A percentile compares a stretch with the other conserved stretches of the same genome.
phyloP scores from a whole-genome alignment of 2,797 vertebrate genomes.

The Periparus ater region DNA sequence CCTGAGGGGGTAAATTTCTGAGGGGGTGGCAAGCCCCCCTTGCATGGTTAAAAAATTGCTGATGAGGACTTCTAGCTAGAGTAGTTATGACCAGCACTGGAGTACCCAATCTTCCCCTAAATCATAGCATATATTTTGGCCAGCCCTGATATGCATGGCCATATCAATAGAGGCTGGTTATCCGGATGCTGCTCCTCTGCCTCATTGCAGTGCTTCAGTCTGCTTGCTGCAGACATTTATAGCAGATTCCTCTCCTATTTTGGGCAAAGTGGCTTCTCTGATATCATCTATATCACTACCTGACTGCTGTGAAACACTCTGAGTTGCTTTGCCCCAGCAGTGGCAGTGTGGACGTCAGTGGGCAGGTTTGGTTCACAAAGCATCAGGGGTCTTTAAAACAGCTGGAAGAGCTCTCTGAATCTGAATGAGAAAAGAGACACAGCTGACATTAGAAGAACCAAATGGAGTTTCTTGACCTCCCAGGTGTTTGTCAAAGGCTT shows the following conservation, averaged over 20 bases:
- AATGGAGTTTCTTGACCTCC: neutral
- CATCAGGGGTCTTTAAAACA: neutral
- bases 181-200: neutral
- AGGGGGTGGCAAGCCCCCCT: neutral
- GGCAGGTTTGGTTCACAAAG: neutral
- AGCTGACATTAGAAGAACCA: neutral
- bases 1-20: neutral
- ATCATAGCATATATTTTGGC: neutral
- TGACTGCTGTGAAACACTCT: fast-evolving
- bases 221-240: neutral
- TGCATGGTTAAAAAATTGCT: neutral
- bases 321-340: neutral
- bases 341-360: neutral
- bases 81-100: neutral
- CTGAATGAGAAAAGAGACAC: slow-evolving; percentile 31
- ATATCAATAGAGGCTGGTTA: neutral
- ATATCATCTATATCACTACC: neutral
- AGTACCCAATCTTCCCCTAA: neutral
- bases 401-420: neutral
- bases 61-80: neutral
- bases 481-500: neutral
- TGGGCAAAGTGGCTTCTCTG: neutral
- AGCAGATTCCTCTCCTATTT: neutral
- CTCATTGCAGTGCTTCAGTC: neutral
- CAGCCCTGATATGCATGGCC: neutral